A percentile compares a stretch with the other conserved stretches of the same genome.
phyloP scores from a whole-genome alignment of 2,888 invertebrate species.

The Chironomus riparius region DNA sequence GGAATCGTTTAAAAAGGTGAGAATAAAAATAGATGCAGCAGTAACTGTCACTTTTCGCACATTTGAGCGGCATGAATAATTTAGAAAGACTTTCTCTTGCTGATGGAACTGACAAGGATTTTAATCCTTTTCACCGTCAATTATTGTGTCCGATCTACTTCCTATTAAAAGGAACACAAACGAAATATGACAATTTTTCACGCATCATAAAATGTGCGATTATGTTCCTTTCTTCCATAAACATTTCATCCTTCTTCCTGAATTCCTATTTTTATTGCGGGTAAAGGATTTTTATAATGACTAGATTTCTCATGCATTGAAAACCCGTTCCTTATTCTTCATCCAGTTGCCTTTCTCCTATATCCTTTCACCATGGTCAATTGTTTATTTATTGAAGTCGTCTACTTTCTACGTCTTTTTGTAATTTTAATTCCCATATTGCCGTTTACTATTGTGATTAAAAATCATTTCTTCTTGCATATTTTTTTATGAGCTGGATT shows the following conservation, averaged over 20 bases:
- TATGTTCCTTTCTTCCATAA: not conserved
- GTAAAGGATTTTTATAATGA: not conserved
- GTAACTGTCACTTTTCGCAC: not conserved
- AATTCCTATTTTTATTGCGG: not conserved
- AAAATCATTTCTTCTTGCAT: too few species aligned
- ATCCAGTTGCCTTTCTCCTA: not conserved
- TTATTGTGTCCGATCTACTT: constrained; percentile 1
- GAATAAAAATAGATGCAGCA: not conserved
- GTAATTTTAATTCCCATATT: not conserved
- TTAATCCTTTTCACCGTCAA: constrained; percentile 12
- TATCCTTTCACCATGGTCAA: constrained; percentile 22
- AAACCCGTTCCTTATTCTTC: constrained; percentile 10
- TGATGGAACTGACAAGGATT: not conserved
- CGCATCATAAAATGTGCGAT: constrained; percentile 21
- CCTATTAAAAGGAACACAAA: not conserved
- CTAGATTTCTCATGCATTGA: constrained; percentile 20
- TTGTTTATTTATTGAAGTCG: not conserved
- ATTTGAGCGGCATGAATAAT: constrained; percentile 14
- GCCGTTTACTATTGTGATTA: too few species aligned
- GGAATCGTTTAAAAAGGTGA: not conserved
- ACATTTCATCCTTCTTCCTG: not conserved
- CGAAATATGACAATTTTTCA: constrained; percentile 13
- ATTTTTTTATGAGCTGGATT: too few species aligned
- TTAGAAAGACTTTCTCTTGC: constrained; percentile 1
- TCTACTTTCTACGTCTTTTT: not conserved